phyloP scores from a whole-genome alignment of 2,113 vertebrate genomes.

The Erinaceus europaeus region DNA sequence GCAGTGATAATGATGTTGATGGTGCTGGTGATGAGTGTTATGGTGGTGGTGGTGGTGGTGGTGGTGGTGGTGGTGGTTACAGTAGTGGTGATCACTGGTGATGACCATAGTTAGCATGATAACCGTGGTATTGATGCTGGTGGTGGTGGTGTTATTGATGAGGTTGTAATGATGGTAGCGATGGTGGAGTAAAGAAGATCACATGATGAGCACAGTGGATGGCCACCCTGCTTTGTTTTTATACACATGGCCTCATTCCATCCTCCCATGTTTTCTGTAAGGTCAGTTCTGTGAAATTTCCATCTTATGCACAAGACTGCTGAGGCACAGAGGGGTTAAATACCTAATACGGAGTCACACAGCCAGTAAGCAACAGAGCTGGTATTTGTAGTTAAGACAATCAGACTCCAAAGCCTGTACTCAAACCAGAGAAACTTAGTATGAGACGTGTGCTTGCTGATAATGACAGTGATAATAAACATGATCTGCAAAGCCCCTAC shows the following conservation, averaged over 20 bases:
- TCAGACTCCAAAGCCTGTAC: not conserved
- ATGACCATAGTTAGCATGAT: accelerated
- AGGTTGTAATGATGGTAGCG: not conserved
- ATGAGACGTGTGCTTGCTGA: not conserved
- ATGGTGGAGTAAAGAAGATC: not conserved
- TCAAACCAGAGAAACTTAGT: not conserved
- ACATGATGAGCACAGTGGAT: not conserved
- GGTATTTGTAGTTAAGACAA: not conserved
- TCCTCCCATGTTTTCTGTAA: too few relatives aligned
- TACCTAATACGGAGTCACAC: not conserved
- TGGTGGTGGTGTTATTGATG: not conserved
- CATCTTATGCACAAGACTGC: not conserved
- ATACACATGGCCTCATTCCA: not conserved
- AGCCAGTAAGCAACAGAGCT: not conserved
- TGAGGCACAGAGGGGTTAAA: not conserved
- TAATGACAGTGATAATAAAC: not conserved
- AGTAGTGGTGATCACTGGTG: too few relatives aligned
- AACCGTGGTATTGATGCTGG: too few relatives aligned
- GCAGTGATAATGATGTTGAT: accelerated
- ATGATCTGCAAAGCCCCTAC: not conserved
- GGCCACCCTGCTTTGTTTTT: too few relatives aligned
- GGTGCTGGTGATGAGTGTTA: accelerated
- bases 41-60: not conserved
- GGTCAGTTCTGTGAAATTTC: too few relatives aligned
- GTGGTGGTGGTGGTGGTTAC: accelerated